Base-by-base conservation (phyloP, 1,140 invertebrate species). In the Leptinotarsa undecemlineata region DNA sequence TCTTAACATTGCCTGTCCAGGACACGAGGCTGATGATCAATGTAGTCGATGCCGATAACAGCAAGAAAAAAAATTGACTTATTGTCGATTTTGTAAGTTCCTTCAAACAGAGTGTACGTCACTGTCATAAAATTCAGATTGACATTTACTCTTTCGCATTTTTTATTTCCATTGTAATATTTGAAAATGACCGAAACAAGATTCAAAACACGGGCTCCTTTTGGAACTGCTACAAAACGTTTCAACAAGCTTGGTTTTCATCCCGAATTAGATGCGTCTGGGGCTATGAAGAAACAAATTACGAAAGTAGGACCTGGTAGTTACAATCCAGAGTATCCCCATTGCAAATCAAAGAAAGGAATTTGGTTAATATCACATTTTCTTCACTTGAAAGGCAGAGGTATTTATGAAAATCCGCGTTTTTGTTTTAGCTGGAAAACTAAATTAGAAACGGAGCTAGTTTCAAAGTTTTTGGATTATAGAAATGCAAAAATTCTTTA, bases 381-480 rank as follows among this genome's bases (percentile, higher is more conserved):
- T 47, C 19, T 1, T 51, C n/a, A 48, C n/a, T 21, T 19, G 11
- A 19, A 42, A 48, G 23, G 23, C 68, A 60, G 19, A 48, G 48
- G 23, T 17, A 57, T 57, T 57, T 3, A 15, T 57, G n/a, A 57
- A 57, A 57, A 57, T 19, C 5, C 4, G 17, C 1, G 2, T 57
- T 17, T 57, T 68, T 60, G 68, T 79, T 80, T 47, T 66, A 82
- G 81, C 33, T 84, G 83, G 83, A 78, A 76, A 17, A 48, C 74
- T 11, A 79, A 81, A 74, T 14, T 77, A 17, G 80, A 81, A 20
- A 51, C 73, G 14, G 80, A 83, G 63, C 78, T 82, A 48, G 83
- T 81, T 64, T 84, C 83, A 4, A 79, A 79, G 61, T 79, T 77
- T 75, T 71, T 84, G 17, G 82, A 82, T 13, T 82, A 77, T 70